Base-by-base conservation (phyloP, 2,113 vertebrate genomes). In the Ancistrus triradiatus region DNA sequence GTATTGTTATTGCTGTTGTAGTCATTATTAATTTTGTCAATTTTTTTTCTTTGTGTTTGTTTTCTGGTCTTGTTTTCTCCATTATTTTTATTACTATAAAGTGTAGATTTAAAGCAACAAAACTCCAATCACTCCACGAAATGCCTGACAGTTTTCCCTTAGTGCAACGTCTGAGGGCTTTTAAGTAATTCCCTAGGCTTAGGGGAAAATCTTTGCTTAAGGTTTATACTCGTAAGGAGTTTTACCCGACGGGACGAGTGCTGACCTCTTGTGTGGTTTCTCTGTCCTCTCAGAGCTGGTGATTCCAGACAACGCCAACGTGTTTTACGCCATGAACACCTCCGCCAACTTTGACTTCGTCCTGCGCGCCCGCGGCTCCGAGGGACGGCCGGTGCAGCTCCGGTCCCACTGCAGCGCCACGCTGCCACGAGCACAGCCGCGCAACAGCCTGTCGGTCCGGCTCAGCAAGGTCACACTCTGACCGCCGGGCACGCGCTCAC, bases 301-400 rank as follows among this genome's bases (percentile, higher is more conserved):
- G 70, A 90, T 98, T 63, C 95, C 94, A 0, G 85, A 88, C 35
- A 91, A 91, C 0, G 94, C 90, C 50, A 98, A 98, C 0, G 93
- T 98, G 21, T 98, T 95, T 59, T 98, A 96, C 0, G 93, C 91
- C 80, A 98, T 98, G 94, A 97, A 95, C 83, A 95, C 90, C 71
- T 89, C 90, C 0, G 91, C 83, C 1, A 95, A 93, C 81, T 98
- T 91, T 0, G 80, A 97, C 75, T 98, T 98, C 80, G 83, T 97
- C 76, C 81, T 98, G 77, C 86, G 94, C 1, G 84, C 84, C 67
- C 84, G 93, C 37, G 87, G 76, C 71, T 63, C 78, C 0, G 76
- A 82, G 0, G 70, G 47, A 0, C 68, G 68, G 3, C 75, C 84
- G 0, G 87, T 88, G 31, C 91, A 90, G 55, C 80, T 87, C 49